Base-by-base conservation (phyloP, 2,888 invertebrate genomes). In the Parthenolecanium corni region DNA sequence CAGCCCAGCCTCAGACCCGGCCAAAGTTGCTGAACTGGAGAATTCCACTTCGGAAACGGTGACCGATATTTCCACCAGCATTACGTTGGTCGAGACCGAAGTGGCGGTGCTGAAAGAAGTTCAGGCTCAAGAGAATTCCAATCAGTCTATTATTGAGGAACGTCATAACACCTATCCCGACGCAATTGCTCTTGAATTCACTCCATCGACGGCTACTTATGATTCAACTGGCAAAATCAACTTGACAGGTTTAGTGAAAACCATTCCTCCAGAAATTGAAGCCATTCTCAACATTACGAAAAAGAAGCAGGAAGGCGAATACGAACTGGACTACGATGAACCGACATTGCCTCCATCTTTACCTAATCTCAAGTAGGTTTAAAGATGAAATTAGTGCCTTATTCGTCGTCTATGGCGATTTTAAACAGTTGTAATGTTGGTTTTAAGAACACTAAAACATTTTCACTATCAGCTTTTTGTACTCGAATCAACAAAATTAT, bases 261-360 rank as follows among this genome's bases (percentile, higher is more conserved):
- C 42, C 16, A 62, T 62, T 14, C 62, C 63, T 3, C 21, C 44
- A n/a, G 53, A 53, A 25, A 54, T 24, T 12, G 36, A 20, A 11
- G 44, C 44, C 9, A 52, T 25, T 12, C 38, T 40, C n/a, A 78
- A 79, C 68, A 76, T 75, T 52, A 76, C 76, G 36, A 78, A 75
- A 65, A 79, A 76, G 69, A 81, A 78, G 58, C 53, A 63, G 31
- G 52, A 25, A 16, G 16, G 38, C 4, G 71, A 71, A 53, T 81
- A 82, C 67, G 82, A 84, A 68, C 84, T 82, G 69, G 85, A 85
- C 70, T 85, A 85, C 70, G 79, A 77, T 56, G 81, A 82, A 67
- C 82, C 83, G 0, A 84, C 86, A 0, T 71, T 89, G 63, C 89
- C 88, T 1, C 89, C 89, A n/a, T 87, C 87, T 11, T 73, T 89